Conservation (phyloP, 2,113 vertebrate genomes). For the Alectura lathami region DNA sequence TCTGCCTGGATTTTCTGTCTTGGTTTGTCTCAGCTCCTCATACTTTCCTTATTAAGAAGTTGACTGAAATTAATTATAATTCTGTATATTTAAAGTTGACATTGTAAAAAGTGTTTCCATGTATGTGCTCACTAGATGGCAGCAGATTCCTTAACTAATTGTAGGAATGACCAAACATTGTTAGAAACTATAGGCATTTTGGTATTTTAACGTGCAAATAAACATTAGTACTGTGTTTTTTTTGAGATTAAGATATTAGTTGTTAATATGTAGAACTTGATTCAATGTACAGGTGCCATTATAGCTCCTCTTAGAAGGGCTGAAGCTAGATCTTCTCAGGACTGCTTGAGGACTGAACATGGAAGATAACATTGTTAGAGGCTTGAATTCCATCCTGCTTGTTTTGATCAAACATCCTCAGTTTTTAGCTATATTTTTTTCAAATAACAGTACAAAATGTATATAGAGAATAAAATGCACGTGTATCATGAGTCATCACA, state of each 20-base stretch:
- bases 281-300: not conserved
- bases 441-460: not conserved
- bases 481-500: not conserved
- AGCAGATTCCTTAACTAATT: slow-evolving; percentile 47
- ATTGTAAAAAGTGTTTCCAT: not conserved
- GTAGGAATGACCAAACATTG: not conserved
- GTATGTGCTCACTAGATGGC: slow-evolving; percentile 64
- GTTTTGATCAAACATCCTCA: not conserved
- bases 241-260: not conserved
- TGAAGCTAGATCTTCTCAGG: not conserved
- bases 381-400: not conserved
- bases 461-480: not conserved
- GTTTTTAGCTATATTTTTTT: not conserved
- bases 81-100: not conserved
- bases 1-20: not conserved
- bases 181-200: not conserved
- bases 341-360: not conserved
- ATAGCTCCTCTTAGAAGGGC: not conserved
- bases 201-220: not conserved
- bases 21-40: not conserved
- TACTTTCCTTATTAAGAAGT: not conserved
- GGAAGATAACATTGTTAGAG: not conserved
- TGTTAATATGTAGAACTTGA: not conserved
- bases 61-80: not conserved
- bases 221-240: not conserved